Percentiles rank a stretch among this genome's conserved stretches.
phyloP scores from a whole-genome alignment of 2,113 vertebrate genomes.

The Dicrurus megarhynchus region DNA sequence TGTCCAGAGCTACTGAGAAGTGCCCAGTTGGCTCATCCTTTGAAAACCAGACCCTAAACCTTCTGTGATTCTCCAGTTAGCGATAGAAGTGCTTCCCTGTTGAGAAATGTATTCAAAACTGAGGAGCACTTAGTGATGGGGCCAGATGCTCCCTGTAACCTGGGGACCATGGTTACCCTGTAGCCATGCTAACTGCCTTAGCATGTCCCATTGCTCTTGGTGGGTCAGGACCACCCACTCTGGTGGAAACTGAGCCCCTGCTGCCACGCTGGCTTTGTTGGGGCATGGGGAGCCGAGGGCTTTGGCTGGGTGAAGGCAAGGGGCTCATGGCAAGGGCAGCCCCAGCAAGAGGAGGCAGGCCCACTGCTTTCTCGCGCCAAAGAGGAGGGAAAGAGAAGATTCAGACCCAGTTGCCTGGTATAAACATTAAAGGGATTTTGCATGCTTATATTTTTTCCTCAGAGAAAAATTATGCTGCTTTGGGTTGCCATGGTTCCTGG shows the following conservation, averaged over 20 bases:
- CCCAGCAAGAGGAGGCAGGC: not conserved
- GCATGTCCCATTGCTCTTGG: not conserved
- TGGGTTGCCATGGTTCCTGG: conserved; percentile 43
- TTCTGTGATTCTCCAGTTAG: not conserved
- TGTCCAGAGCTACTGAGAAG: not conserved
- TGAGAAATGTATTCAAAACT: not conserved
- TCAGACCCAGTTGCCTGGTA: not conserved
- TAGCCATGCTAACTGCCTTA: not conserved
- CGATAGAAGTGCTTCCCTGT: not conserved
- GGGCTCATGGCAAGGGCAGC: accelerated
- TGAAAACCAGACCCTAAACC: not conserved
- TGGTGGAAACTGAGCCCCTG: not conserved
- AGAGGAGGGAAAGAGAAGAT: not conserved
- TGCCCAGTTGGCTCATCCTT: not conserved
- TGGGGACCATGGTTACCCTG: not conserved
- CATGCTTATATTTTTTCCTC: conserved; percentile 1
- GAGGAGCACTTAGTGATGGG: not conserved
- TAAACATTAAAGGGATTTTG: conserved; percentile 42
- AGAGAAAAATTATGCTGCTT: conserved; percentile 26
- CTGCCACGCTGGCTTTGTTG: not conserved
- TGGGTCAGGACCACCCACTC: not conserved
- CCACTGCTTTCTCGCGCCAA: accelerated
- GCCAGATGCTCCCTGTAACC: not conserved
- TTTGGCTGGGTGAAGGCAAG: not conserved
- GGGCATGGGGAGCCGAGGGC: accelerated